Percentiles rank a stretch among this genome's conserved stretches.
Evolutionary conservation across 2,113 vertebrate species (phyloP).

Genomic region (Bos indicus): DNA sequence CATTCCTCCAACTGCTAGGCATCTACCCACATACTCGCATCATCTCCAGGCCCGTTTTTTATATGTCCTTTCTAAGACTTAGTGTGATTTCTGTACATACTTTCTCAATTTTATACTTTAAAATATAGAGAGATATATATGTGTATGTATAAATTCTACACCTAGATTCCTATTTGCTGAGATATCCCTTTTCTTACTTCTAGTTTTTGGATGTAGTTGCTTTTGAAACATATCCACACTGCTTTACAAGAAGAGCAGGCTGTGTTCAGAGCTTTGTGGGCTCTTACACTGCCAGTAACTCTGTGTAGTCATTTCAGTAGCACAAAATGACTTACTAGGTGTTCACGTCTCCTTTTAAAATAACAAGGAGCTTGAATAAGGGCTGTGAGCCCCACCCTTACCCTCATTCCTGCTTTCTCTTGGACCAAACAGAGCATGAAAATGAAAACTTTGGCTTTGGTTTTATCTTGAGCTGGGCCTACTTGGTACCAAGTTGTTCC

Average conservation of each 20-base stretch:
- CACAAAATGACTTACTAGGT: neutral
- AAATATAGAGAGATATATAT: conserved; percentile 15
- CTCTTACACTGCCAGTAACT: neutral
- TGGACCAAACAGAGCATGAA: neutral
- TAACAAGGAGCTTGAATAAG: neutral
- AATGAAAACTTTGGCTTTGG: neutral
- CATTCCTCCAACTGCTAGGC: conserved; percentile 85
- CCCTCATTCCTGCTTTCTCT: neutral
- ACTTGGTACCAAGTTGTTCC: neutral
- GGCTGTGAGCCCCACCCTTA: neutral
- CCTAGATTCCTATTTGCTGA: conserved; percentile 27
- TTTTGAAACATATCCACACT: conserved; percentile 9
- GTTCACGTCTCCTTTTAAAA: neutral
- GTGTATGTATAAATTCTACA: conserved; percentile 58
- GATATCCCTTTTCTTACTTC: conserved; percentile 15
- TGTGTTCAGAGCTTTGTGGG: neutral
- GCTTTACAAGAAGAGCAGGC: neutral
- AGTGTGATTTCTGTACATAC: conserved; percentile 67
- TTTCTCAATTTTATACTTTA: conserved; percentile 68
- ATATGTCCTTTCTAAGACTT: conserved; percentile 57
- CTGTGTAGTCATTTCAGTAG: neutral
- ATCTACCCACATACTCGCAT: neutral
- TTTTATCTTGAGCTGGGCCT: neutral
- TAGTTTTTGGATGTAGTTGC: neutral
- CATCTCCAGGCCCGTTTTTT: conserved; percentile 26